Evolutionary conservation across 2,113 vertebrate species (phyloP), one percentile per base, ranked within the genome.

Genomic region (Hippocampus barbouri): DNA sequence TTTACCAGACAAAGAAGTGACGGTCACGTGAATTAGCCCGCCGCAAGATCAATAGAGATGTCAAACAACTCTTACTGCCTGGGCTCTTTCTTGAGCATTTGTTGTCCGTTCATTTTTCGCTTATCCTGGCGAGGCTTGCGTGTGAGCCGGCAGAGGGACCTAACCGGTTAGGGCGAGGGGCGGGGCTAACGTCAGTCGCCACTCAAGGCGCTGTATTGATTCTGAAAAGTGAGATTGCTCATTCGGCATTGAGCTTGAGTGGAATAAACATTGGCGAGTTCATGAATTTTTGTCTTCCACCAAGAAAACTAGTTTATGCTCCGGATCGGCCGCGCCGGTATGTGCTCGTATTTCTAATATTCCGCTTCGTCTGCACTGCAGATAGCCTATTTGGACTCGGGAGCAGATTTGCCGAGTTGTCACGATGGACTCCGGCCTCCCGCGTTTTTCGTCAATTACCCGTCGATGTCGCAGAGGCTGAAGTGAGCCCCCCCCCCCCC

Each of bases 371-470:
- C 61, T 40, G 18, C 45, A 68, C 62, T 61, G 27, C 21, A 27
- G 68, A 81, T 49, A 27, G 51, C 73, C 71, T 73, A 57, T 83
- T 79, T 77, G 69, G 51, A 53, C 51, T 77, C 73, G 60, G 10
- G 68, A 67, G 56, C 72, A 75, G 64, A 62, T 66, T 66, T 60
- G 66, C 53, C 60, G 45, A 59, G 67, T 49, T 77, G 81, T 81
- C 70, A 73, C 72, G 30, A 70, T 38, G 68, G 72, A 64, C 64
- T 61, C 34, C 43, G 69, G 60, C 49, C 68, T 51, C 23, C 38
- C 68, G 65, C 74, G 68, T 81, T 80, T 80, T 77, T 76, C 75
- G 57, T 86, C 78, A 68, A 73, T 88, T 86, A 85, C 68, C 66
- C 18, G 47, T 66, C 77, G 68, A 68, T 83, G 79, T 68, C 43